Evolutionary conservation across 2,888 invertebrate genomes (phyloP), one percentile per base, ranked within the genome.

Genomic region (Lymantria monacha): DNA sequence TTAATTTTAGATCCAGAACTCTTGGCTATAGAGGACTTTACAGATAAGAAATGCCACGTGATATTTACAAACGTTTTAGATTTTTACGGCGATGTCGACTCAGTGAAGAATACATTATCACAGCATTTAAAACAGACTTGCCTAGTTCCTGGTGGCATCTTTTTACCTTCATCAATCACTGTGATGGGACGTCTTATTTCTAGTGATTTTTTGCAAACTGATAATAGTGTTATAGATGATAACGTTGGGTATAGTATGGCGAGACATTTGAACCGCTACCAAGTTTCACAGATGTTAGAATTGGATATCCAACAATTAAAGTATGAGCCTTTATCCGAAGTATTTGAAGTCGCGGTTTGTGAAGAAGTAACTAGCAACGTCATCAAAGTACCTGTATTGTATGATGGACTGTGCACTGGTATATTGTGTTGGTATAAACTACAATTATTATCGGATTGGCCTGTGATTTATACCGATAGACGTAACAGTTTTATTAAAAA

Each of bases 371-470:
- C 30, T 9, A 53, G 59, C 7, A 46, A 14, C 1, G 38, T 56
- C 8, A 9, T 56, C 0, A 44, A 56, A 31, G 54, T 56, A 0
- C 12, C 42, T 1, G 48, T 49, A 9, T 9, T 15, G 8, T 30
- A 49, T 37, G 57, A 62, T 15, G 60, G 63, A 2, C 46, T 48
- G 3, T 51, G 51, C n/a, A 63, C 51, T 31, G 66, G 58, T 0
- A 12, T 69, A 0, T 36, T 69, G 36, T 63, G 62, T 30, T 68
- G 68, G 66, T 66, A 63, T 42, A 53, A 51, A 15, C 45, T 68
- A 1, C 53, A 53, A 38, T 7, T 69, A 41, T 3, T 69, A n/a
- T 53, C 55, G 2, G 50, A 41, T 3, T 57, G 57, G 30, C 7
- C 47, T 2, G 58, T 42, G 14, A 49, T 66, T 3, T 47, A 45